Evolutionary conservation across 2,113 vertebrate genomes (phyloP), one percentile per base, ranked within the genome.

Genomic region (Chascanopsetta lugubris): DNA sequence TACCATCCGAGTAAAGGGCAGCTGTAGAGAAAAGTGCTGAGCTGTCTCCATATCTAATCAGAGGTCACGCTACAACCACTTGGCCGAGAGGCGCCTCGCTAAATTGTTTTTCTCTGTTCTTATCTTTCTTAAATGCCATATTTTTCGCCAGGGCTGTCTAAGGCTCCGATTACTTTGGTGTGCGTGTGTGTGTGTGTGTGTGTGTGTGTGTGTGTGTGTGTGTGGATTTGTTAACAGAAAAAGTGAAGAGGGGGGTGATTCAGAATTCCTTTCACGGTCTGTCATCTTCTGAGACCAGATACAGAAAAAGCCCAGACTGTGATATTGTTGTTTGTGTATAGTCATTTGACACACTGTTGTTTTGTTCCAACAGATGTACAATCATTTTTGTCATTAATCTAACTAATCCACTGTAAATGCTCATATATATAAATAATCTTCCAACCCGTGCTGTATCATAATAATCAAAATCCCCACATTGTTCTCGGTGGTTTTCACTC

Each of bases 221-320:
- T 59, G 25, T n/a, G 45, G 49, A 49, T 58, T 48, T 34, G n/a
- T 13, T 20, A 57, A 27, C 38, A 12, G 26, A 0, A 51, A 20
- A 51, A 27, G 6, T 20, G 54, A 66, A 22, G 20, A 43, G 25
- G 38, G 26, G 78, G 75, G 54, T 55, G 70, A 77, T 79, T 75
- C 62, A 85, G 67, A 81, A 88, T 80, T 85, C 79, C 69, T 47
- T 79, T 79, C 30, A 58, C 58, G 40, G 50, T 53, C 46, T 66
- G 59, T 81, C 80, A 85, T 83, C 69, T 69, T 54, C 45, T 43
- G 50, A 69, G 25, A 29, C 79, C 40, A 74, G 64, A 74, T 45
- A 60, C 45, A 46, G 58, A 55, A 60, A 72, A 51, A 43, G 40
- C 36, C 46, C 26, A 2, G 11, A 64, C 69, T 72, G 61, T 83